Evolutionary conservation across 2,888 invertebrate species (phyloP).

Genomic region (Hoplodrina blanda): DNA sequence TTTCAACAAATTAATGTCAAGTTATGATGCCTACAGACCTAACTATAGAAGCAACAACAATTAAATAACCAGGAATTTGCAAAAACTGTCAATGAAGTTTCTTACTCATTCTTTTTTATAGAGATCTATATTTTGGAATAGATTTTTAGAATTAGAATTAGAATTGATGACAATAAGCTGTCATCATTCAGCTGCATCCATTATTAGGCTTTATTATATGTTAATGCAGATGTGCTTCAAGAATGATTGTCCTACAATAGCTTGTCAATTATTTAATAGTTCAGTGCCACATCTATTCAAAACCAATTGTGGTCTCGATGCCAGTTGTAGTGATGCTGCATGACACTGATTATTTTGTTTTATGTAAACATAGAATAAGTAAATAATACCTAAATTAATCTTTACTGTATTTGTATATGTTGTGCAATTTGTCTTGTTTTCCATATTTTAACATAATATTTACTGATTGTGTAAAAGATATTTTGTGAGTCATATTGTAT

Average conservation of each 20-base stretch:
- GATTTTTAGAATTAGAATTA: too few relatives aligned
- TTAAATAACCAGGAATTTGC: too few relatives aligned
- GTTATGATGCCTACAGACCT: too few relatives aligned
- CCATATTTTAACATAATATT: conserved; percentile 8
- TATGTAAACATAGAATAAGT: neutral
- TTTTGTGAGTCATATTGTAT: neutral
- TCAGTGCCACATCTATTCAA: conserved; percentile 31
- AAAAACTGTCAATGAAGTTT: too few relatives aligned
- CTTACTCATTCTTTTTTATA: too few relatives aligned
- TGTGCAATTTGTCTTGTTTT: neutral
- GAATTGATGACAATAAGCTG: too few relatives aligned
- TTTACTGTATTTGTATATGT: neutral
- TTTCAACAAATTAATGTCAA: too few relatives aligned
- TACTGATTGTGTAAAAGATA: neutral
- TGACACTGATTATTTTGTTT: neutral
- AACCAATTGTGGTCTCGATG: conserved; percentile 33
- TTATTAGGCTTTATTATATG: neutral
- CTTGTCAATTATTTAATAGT: conserved; percentile 10
- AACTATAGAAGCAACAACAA: too few relatives aligned
- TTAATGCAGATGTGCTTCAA: neutral
- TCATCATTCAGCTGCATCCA: neutral
- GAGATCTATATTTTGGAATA: too few relatives aligned
- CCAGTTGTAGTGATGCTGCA: conserved; percentile 14
- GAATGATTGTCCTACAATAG: neutral
- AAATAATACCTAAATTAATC: neutral